A percentile compares a stretch with the other conserved stretches of the same genome.
phyloP scores from a whole-genome alignment of 2,888 invertebrate genomes.

The Pteria penguin region DNA sequence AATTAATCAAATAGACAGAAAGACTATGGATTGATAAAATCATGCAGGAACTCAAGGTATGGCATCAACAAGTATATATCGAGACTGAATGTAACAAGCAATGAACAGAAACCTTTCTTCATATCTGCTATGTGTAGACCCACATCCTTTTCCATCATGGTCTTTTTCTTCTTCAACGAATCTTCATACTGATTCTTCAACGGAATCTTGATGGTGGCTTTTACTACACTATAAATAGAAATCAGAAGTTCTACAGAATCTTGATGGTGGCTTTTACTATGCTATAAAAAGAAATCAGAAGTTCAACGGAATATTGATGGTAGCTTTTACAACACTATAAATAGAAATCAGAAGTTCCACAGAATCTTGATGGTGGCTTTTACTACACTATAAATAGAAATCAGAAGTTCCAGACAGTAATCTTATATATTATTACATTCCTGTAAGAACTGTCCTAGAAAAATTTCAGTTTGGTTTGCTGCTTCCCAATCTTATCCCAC shows the following conservation, averaged over 20 bases:
- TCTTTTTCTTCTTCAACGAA: conserved; percentile 10
- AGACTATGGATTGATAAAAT: no score
- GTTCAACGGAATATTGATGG: conserved; percentile 39
- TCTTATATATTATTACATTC: no score
- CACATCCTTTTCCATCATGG: background rate
- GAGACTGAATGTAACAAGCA: no score
- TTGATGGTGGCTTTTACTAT: conserved; percentile 41
- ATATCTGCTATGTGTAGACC: conserved; percentile 12
- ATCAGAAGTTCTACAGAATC: conserved; percentile 34
- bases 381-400: conserved; percentile 25
- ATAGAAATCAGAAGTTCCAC: conserved; percentile 15
- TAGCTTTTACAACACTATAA: conserved; percentile 37
- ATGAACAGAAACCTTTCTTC: conserved; percentile 20
- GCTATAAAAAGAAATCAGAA: conserved; percentile 19
- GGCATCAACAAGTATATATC: no score
- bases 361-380: conserved; percentile 44
- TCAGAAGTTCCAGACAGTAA: no score
- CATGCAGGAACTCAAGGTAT: no score
- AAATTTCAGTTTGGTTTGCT: no score
- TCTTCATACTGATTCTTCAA: conserved; percentile 35
- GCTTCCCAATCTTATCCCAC: no score
- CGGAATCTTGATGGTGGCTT: conserved; percentile 42
- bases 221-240: conserved; percentile 29
- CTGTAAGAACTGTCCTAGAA: no score
- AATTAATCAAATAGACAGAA: no score